A percentile compares a stretch with the other conserved stretches of the same genome.
These are phyloP conservation scores for Caenorhabditis sp. DNA, from an alignment of 2,888 invertebrate species.

Conservation along the genomic window DNA sequence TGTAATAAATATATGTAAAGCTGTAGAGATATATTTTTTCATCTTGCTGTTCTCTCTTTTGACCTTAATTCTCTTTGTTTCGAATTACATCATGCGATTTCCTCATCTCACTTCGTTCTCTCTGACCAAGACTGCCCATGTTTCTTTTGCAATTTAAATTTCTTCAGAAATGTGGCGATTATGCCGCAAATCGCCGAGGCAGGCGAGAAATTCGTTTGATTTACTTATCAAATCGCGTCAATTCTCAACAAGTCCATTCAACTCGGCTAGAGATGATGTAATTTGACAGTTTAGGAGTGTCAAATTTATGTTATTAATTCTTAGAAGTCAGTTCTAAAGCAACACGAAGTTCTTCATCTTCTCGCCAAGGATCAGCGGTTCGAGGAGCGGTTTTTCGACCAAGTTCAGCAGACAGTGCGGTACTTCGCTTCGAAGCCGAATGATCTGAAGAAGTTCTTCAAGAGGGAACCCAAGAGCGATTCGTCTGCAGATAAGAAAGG, in stretches of 20 bases:
- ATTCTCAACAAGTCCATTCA: constrained; percentile 28
- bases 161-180: constrained; percentile 57
- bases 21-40: neutral
- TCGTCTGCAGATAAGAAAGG: constrained; percentile 30
- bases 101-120: neutral
- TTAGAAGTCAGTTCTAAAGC: constrained; percentile 45
- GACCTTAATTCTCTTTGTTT: neutral
- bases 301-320: neutral
- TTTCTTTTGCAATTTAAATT: neutral
- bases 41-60: constrained; percentile 2
- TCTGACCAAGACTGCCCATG: neutral
- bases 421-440: constrained; percentile 51
- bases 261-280: constrained; percentile 47
- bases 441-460: constrained; percentile 61
- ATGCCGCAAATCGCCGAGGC: constrained; percentile 54
- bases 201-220: constrained; percentile 34
- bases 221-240: constrained; percentile 19
- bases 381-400: constrained; percentile 63
- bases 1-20: too few relatives aligned
- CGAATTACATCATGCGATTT: constrained; percentile 13
- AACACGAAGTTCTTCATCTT: constrained; percentile 59
- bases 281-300: neutral
- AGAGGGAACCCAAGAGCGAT: constrained; percentile 20
- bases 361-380: constrained; percentile 64
- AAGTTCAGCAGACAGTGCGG: constrained; percentile 54